Evolutionary conservation across 2,888 invertebrate species (phyloP).

Genomic region (Theretra japonica): DNA sequence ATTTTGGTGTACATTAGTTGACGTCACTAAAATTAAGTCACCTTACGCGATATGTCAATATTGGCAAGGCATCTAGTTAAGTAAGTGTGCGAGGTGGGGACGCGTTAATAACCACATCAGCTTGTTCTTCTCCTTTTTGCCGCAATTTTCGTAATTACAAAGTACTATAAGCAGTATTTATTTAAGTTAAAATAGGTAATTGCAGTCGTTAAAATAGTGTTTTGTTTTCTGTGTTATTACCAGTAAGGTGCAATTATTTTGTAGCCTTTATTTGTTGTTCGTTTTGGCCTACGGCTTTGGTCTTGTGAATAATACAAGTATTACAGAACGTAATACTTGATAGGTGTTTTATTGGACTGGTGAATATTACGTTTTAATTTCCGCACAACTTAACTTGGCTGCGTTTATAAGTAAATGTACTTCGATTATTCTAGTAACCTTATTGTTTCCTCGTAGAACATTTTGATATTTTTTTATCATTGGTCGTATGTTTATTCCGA

Average conservation of each 20-base stretch:
- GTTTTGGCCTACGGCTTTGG: not conserved
- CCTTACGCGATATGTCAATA: not conserved
- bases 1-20: too few relatives aligned
- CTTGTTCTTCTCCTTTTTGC: not conserved
- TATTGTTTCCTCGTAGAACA: too few relatives aligned
- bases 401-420: too few relatives aligned
- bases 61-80: not conserved
- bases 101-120: not conserved
- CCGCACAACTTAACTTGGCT: too few relatives aligned
- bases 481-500: too few relatives aligned
- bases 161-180: constrained; percentile 1
- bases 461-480: too few relatives aligned
- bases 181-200: not conserved
- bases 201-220: not conserved
- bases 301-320: too few relatives aligned
- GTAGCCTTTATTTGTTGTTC: not conserved
- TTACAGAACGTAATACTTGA: not conserved
- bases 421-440: too few relatives aligned
- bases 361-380: too few relatives aligned
- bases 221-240: constrained; percentile 6
- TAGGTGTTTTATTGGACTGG: too few relatives aligned
- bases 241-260: not conserved
- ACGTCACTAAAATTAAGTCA: not conserved
- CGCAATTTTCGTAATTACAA: not conserved
- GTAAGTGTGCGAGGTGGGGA: not conserved